phyloP scores from a whole-genome alignment of 2,113 vertebrate species.

The Pheucticus melanocephalus region DNA sequence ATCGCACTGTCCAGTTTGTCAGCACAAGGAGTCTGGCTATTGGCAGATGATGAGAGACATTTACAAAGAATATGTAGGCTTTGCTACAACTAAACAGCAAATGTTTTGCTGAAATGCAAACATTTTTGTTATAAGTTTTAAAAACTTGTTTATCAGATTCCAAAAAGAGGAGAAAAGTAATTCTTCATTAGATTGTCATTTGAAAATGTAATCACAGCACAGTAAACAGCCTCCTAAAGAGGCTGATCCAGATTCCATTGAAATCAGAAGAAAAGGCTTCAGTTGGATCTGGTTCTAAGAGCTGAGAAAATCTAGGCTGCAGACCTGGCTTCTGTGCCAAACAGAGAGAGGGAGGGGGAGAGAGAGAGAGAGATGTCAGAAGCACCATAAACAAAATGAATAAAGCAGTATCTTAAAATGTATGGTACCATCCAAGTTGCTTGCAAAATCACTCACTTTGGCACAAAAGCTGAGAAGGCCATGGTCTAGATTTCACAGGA shows the following conservation, averaged over 20 bases:
- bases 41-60: slow-evolving; percentile 13
- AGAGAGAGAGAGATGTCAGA: background rate
- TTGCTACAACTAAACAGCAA: background rate
- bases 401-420: slow-evolving; percentile 52
- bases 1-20: background rate
- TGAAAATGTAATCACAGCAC: slow-evolving; percentile 38
- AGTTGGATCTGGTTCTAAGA: slow-evolving; percentile 56
- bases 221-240: slow-evolving; percentile 40
- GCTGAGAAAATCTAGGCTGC: slow-evolving; percentile 63
- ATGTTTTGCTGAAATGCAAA: slow-evolving; percentile 23
- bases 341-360: background rate
- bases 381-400: slow-evolving; percentile 59
- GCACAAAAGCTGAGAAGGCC: slow-evolving; percentile 36
- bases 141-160: slow-evolving; percentile 37
- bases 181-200: slow-evolving; percentile 37
- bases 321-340: slow-evolving; percentile 51
- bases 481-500: slow-evolving; percentile 55
- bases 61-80: background rate
- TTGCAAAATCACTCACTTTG: slow-evolving; percentile 51
- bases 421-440: slow-evolving; percentile 45
- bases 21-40: background rate
- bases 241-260: slow-evolving; percentile 21
- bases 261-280: slow-evolving; percentile 47
- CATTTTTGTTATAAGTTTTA: background rate
- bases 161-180: background rate